Conservation (phyloP, 2,888 invertebrate genomes). For the Ceriagrion tenellum region DNA sequence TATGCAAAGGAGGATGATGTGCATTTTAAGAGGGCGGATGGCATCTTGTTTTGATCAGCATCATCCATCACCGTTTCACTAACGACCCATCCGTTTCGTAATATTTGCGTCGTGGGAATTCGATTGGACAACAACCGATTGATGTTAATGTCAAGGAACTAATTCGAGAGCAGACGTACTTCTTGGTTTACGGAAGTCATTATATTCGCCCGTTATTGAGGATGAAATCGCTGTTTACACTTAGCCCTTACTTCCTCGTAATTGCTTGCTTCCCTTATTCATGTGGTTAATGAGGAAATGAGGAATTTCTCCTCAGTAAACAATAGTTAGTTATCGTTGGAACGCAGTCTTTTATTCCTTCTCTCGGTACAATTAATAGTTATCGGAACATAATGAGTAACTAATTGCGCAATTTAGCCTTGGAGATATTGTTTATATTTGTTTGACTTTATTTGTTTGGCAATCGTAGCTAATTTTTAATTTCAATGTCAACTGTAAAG, state of each 20-base stretch:
- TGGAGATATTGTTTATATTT: too few relatives aligned
- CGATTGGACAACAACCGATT: background rate
- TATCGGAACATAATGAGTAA: too few relatives aligned
- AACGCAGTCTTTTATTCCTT: too few relatives aligned
- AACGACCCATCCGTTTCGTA: background rate
- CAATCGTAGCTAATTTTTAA: too few relatives aligned
- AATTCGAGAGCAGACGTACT: background rate
- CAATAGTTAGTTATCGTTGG: background rate
- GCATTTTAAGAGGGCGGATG: background rate
- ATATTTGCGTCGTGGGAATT: background rate
- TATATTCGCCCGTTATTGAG: background rate
- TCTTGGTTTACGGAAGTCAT: conserved; percentile 57
- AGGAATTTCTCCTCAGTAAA: background rate
- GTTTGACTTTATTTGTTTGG: too few relatives aligned
- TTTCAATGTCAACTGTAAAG: too few relatives aligned
- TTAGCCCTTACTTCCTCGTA: background rate
- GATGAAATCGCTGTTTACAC: background rate
- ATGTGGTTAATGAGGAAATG: background rate
- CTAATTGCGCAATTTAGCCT: too few relatives aligned
- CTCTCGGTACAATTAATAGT: too few relatives aligned
- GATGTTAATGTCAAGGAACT: background rate
- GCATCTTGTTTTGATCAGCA: background rate
- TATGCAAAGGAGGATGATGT: conserved; percentile 30
- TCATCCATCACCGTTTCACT: background rate
- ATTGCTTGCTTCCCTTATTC: background rate